Evolutionary conservation across 2,888 invertebrate species (phyloP), one percentile per base, ranked within the genome.

Genomic region (Tromatobia lineatoria): DNA sequence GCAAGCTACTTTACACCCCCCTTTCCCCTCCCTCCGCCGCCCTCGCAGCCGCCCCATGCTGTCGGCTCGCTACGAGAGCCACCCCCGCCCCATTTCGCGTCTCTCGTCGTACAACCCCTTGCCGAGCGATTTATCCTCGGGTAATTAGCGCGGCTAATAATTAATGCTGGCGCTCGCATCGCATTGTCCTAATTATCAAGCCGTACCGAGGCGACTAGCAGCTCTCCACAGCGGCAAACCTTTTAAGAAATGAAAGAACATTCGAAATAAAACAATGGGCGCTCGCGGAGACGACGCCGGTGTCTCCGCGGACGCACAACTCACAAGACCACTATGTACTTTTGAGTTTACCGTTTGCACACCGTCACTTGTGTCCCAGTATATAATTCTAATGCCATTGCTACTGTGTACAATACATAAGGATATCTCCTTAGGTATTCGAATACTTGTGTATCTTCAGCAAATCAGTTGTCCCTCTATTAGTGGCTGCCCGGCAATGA

Each of bases 201-300:
- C 79, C 69, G 59, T 50, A 69, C 47, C 38, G 64, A 64, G 64
- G 20, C 38, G 57, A 42, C 73, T 45, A 42, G 71, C 71, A 71
- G 52, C 38, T 52, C 59, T 23, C 42, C 67, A 29, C 76, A 84
- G 87, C 89, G 87, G 91, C 91, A 91, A 93, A 92, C 92, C 93
- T 93, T 93, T 93, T 93, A 93, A 93, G 93, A 93, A 93, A 93
- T 93, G 93, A 93, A 93, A 93, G 93, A 87, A 93, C 93, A 92
- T 93, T 93, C 90, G 91, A 91, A 93, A 93, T 93, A 92, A 93
- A 93, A 91, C 90, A 92, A 90, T 87, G 91, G 83, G 81, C 70
- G 61, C 3, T 80, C 61, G 77, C 74, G 77, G 77, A 84, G 80
- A 74, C 71, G 73, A 54, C 74, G 52, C 18, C 76, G 45, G 42